Conservation (phyloP, 2,113 vertebrate species). For the Pelobates fuscus region DNA sequence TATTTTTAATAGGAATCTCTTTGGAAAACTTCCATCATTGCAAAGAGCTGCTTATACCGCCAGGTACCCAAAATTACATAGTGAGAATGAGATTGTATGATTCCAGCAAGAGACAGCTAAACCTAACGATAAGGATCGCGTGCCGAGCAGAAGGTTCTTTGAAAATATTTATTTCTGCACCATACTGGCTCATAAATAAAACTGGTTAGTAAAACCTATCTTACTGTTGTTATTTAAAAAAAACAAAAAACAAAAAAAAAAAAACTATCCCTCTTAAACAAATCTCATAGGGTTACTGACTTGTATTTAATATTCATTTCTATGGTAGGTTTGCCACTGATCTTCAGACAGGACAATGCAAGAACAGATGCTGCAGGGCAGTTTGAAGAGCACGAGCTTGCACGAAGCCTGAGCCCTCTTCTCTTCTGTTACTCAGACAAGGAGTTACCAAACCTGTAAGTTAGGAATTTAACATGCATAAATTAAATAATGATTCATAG, state of each 20-base stretch:
- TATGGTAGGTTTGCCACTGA: slow-evolving; percentile 84
- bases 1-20: slow-evolving; percentile 73
- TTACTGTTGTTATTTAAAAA: no score
- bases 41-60: slow-evolving; percentile 94
- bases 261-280: no score
- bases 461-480: no score
- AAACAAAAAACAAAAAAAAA: no score
- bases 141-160: slow-evolving; percentile 89
- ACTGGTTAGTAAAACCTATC: slow-evolving; percentile 80
- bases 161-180: slow-evolving; percentile 89
- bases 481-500: neutral
- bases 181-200: slow-evolving; percentile 96
- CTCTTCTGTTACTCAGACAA: slow-evolving; percentile 96
- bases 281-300: no score
- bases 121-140: slow-evolving; percentile 89
- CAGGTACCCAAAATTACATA: slow-evolving; percentile 94
- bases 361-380: slow-evolving; percentile 90
- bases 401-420: slow-evolving; percentile 91
- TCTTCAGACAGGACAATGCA: slow-evolving; percentile 95
- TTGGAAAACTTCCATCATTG: slow-evolving; percentile 89
- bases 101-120: slow-evolving; percentile 79
- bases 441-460: slow-evolving; percentile 93
- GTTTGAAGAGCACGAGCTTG: slow-evolving; percentile 95
- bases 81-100: slow-evolving; percentile 94
- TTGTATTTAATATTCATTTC: no score